These are phyloP conservation scores for Synergus umbraculus DNA, from an alignment of 2,888 invertebrate species.

Conservation along the genomic window DNA sequence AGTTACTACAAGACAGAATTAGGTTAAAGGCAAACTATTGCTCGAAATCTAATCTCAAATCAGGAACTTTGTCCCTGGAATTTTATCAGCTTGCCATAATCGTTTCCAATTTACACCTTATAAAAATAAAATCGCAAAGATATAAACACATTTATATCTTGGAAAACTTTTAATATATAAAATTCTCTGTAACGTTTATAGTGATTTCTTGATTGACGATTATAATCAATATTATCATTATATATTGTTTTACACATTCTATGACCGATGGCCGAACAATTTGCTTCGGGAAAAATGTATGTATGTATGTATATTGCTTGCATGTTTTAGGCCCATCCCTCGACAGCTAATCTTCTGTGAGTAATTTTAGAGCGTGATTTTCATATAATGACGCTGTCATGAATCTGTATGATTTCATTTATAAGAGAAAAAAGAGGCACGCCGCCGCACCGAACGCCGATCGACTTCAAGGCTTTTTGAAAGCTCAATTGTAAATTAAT, in stretches of 20 bases:
- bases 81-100: too few species aligned
- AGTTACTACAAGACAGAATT: too few species aligned
- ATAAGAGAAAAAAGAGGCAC: constrained; percentile 58
- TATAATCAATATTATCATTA: constrained; percentile 9
- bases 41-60: too few species aligned
- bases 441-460: constrained; percentile 38
- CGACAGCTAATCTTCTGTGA: constrained; percentile 59
- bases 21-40: too few species aligned
- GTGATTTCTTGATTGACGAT: not conserved
- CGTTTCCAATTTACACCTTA: too few species aligned
- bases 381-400: constrained; percentile 62
- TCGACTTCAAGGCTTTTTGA: constrained; percentile 70
- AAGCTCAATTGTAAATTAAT: constrained; percentile 70
- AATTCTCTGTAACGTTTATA: not conserved
- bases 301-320: constrained; percentile 19
- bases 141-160: not conserved
- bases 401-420: constrained; percentile 66
- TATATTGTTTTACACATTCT: constrained; percentile 3
- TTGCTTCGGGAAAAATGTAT: constrained; percentile 15
- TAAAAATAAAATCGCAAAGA: too few species aligned
- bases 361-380: constrained; percentile 66
- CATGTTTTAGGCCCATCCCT: constrained; percentile 38
- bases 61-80: too few species aligned
- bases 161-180: not conserved
- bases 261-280: constrained; percentile 9